Evolutionary conservation across 2,113 vertebrate genomes (phyloP).

Genomic region (Cyprinus carpio): DNA sequence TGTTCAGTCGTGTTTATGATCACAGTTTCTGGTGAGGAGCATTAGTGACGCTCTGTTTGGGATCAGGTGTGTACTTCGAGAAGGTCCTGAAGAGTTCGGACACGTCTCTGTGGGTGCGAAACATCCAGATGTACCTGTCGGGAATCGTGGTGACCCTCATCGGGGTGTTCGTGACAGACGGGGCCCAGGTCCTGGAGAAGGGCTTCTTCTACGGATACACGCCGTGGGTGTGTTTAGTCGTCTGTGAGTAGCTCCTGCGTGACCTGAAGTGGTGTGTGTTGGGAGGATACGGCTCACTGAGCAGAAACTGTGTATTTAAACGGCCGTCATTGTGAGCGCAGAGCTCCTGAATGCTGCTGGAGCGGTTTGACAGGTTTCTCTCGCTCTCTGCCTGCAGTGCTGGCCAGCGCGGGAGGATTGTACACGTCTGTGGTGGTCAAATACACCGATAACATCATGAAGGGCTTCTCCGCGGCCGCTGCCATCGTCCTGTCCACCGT

Average conservation of each 20-base stretch:
- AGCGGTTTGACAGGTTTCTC: not conserved
- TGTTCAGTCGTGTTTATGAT: not conserved
- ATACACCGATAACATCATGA: conserved; percentile 99
- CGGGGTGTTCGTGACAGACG: conserved; percentile 84
- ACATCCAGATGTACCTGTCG: conserved; percentile 98
- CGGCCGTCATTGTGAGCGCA: not conserved
- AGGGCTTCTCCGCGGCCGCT: conserved; percentile 94
- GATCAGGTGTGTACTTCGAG: conserved; percentile 95
- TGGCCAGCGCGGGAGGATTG: conserved; percentile 92
- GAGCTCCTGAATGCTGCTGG: not conserved
- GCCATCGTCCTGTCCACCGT: conserved; percentile 96
- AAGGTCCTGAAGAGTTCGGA: conserved; percentile 97
- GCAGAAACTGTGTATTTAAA: not conserved
- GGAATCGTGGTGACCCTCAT: conserved; percentile 88
- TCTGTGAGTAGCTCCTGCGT: conserved; percentile 81
- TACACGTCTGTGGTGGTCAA: conserved; percentile 97
- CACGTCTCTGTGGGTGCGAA: conserved; percentile 97
- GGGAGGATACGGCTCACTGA: not conserved
- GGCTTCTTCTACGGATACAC: conserved; percentile 97
- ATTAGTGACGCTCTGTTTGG: not conserved
- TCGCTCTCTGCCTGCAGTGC: conserved; percentile 71
- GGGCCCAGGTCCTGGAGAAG: conserved; percentile 82
- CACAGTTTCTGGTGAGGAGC: not conserved
- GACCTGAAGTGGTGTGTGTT: not conserved
- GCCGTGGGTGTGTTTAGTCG: conserved; percentile 85